Percentiles rank a stretch among this genome's conserved stretches.
Conservation (phyloP, 2,113 vertebrate genomes). For the Gambusia holbrooki region DNA sequence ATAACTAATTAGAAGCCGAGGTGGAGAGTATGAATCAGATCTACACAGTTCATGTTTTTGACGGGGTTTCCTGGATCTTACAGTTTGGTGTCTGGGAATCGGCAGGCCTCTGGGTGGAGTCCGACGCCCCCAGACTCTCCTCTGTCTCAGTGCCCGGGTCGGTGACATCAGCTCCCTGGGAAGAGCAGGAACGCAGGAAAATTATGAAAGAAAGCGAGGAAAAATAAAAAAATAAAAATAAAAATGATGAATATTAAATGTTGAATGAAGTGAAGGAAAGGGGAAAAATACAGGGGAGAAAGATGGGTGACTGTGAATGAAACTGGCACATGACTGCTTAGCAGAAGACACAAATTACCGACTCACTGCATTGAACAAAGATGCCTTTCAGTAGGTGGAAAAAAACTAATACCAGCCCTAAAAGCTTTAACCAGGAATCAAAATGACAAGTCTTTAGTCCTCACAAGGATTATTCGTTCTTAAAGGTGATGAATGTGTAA, state of each 20-base stretch:
- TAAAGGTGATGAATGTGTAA: not conserved
- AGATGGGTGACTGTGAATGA: not conserved
- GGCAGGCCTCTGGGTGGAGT: slow-evolving; percentile 90
- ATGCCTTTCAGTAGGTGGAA: not conserved
- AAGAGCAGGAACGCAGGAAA: slow-evolving; percentile 17
- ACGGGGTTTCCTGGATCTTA: slow-evolving; percentile 78
- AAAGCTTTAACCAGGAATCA: not conserved
- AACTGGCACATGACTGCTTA: slow-evolving; percentile 24
- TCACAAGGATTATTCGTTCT: not conserved
- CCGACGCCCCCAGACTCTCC: slow-evolving; percentile 91
- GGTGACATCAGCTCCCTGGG: slow-evolving; percentile 89
- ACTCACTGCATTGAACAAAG: slow-evolving; percentile 29
- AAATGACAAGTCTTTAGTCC: not conserved
- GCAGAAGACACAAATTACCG: slow-evolving; percentile 1
- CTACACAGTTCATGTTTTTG: slow-evolving; percentile 13
- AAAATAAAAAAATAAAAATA: not conserved
- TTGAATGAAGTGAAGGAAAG: not conserved
- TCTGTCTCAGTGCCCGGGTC: slow-evolving; percentile 95
- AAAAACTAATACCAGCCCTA: not conserved
- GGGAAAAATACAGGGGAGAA: not conserved
- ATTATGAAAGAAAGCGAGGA: not conserved
- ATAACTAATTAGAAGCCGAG: slow-evolving; percentile 52
- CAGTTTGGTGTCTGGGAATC: slow-evolving; percentile 90
- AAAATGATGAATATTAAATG: not conserved
- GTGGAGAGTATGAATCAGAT: slow-evolving; percentile 40